Conservation (phyloP, 2,888 invertebrate species). For the Melipona beecheii region DNA sequence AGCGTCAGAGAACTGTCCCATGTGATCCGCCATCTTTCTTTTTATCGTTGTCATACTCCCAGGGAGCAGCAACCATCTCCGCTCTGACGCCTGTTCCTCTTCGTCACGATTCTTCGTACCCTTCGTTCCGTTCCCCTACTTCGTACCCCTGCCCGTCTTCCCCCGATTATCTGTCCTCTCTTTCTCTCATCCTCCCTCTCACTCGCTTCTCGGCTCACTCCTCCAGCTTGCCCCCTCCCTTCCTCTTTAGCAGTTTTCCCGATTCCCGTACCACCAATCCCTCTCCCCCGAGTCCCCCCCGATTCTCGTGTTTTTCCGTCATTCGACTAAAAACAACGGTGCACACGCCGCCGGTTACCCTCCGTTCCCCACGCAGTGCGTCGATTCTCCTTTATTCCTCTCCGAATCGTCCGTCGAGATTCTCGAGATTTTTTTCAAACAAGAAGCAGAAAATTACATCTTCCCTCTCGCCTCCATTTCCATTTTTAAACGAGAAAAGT, state of each 20-base stretch:
- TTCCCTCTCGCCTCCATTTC: no score
- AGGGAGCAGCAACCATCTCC: conserved; percentile 69
- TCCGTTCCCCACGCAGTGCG: conserved; percentile 24
- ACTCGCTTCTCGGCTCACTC: conserved; percentile 26
- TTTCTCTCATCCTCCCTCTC: conserved; percentile 2
- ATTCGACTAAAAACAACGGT: conserved; percentile 49
- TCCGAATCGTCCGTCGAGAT: no score
- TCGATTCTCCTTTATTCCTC: background rate
- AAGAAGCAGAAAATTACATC: no score
- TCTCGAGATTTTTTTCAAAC: no score
- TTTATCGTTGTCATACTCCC: conserved; percentile 77
- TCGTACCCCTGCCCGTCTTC: conserved; percentile 25
- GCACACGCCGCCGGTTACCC: conserved; percentile 48
- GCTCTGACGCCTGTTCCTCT: conserved; percentile 59
- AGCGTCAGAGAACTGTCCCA: conserved; percentile 69
- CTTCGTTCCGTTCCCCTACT: conserved; percentile 27
- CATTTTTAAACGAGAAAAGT: no score
- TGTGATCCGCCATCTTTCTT: conserved; percentile 80
- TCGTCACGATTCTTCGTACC: conserved; percentile 18
- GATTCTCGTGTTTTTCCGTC: conserved; percentile 9
- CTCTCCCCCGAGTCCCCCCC: background rate
- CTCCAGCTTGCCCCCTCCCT: background rate
- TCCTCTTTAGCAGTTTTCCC: conserved; percentile 13
- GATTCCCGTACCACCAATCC: conserved; percentile 1
- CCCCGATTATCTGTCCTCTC: background rate